Evolutionary conservation across 2,797 vertebrate species (phyloP), one percentile per base, ranked within the genome.

Genomic region (Echiichthys vipera): DNA sequence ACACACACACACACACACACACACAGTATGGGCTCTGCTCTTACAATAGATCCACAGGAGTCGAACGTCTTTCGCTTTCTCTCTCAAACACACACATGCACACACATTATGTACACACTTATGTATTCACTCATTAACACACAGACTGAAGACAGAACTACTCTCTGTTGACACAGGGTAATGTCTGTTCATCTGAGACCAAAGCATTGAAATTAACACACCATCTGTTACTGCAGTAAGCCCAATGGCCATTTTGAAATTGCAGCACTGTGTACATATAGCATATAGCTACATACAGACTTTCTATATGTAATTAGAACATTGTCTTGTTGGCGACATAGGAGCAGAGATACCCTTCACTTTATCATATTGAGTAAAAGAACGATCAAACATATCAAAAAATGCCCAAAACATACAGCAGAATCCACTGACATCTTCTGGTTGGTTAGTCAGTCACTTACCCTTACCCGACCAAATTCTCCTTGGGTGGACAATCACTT

Each of bases 171-270:
- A 93, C 90, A 86, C 25, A 27, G 71, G 66, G 64, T 83, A 88
- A 84, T 76, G 81, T 90, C 80, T 90, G 78, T 83, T 90, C 84
- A 91, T 83, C 77, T 80, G 68, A 90, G 83, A 85, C 85, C 65
- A 82, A 81, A 85, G 83, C 61, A 88, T 79, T 89, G 86, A 89
- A 92, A 92, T 93, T 57, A 92, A 87, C 77, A 88, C 72, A 65
- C 89, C 91, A 94, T 92, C 90, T 93, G 90, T 82, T 92, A 78
- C 80, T 80, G 73, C 78, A 54, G 75, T 69, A 67, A 80, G 81
- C 84, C 90, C 86, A 63, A 32, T 74, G 81, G 85, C 81, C 88
- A 82, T 90, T 80, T 89, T 80, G 43, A 80, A 84, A 87, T 76
- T 57, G 54, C 70, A 62, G 78, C 72, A 70, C 51, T 70, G 59